A percentile compares a stretch with the other conserved stretches of the same genome.
phyloP scores from a whole-genome alignment of 2,797 vertebrate genomes.

The Podargus strigoides region DNA sequence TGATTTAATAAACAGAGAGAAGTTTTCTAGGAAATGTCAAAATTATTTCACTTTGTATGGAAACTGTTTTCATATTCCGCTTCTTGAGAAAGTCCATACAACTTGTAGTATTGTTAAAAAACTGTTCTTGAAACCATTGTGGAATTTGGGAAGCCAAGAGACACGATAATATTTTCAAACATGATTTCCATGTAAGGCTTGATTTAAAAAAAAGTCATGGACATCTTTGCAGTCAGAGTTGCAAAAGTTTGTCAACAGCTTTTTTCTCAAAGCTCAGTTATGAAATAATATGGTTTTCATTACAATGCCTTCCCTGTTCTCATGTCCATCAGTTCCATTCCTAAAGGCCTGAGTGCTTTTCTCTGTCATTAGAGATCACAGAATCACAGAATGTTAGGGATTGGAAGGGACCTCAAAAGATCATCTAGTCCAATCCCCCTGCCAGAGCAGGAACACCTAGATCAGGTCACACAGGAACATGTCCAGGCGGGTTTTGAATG shows the following conservation, averaged over 20 bases:
- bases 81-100: background rate
- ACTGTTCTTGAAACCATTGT: background rate
- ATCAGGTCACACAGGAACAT: too few species aligned
- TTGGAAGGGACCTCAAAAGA: too few species aligned
- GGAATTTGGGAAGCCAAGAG: background rate
- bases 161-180: background rate
- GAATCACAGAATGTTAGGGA: too few species aligned
- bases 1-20: background rate
- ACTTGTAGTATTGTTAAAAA: background rate
- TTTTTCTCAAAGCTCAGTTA: background rate
- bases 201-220: background rate
- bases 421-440: too few species aligned
- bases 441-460: too few species aligned
- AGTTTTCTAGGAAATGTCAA: background rate
- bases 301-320: background rate
- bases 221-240: background rate
- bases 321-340: background rate
- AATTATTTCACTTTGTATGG: background rate
- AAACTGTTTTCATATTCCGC: background rate
- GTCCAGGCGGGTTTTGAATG: too few species aligned
- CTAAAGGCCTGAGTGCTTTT: background rate
- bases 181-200: background rate
- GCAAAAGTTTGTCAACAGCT: background rate
- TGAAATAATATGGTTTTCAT: background rate
- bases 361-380: background rate